Evolutionary conservation across 2,888 invertebrate genomes (phyloP), one percentile per base, ranked within the genome.

Genomic region (Epistrophella euchroma): DNA sequence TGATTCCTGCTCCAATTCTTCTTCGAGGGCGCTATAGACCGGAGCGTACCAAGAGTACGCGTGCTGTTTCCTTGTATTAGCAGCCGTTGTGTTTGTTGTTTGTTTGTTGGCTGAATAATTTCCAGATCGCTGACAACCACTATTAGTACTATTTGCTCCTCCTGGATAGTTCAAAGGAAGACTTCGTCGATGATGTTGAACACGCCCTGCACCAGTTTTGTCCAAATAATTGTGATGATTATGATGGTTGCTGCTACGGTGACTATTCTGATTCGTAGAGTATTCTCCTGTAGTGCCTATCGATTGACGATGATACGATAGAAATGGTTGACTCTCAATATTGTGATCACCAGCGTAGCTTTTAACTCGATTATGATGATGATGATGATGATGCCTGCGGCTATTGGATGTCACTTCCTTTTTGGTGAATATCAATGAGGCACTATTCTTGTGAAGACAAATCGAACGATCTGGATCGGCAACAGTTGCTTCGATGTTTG

Each of bases 11-110:
- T 92, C 92, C 88, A 91, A 90, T 90, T 92, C 92, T 90, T 92
- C 92, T 90, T 92, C 91, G 88, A 92, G 91, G 77, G 92, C 92
- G 89, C 92, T 92, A 73, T 92, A 92, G 55, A 92, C 92, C 43
- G 92, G 92, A 88, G 92, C 92, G 92, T 92, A 92, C 92, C 92
- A 92, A 71, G 92, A 92, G 91, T 92, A 91, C 89, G 92, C 91
- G 88, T 91, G 90, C 86, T 92, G 92, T 82, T 92, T 92, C 55
- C 92, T 90, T 88, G 90, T 90, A 88, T 90, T 89, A 79, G 90
- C 89, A 88, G 90, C 90, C 90, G 90, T 89, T 88, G 89, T 89
- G 88, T 80, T 87, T 73, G 88, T 80, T 80, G 87, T 88, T 68
- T 86, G 25, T 80, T 74, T 77, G 25, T 77, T 25, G 40, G 35